Conservation (phyloP, 2,888 invertebrate genomes). For the Apoderus coryli region DNA sequence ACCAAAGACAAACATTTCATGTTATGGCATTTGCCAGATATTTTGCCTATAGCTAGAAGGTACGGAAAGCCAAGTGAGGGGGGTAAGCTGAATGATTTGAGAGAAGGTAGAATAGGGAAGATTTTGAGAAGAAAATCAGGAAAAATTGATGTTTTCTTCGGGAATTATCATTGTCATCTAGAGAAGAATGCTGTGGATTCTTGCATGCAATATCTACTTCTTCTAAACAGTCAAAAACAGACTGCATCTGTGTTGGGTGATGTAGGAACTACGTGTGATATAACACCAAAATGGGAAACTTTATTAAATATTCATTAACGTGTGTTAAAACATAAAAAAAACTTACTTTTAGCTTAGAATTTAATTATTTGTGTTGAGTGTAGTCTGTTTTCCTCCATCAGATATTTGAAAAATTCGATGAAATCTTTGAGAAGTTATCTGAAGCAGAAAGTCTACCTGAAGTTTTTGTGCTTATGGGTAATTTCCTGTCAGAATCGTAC, state of each 20-base stretch:
- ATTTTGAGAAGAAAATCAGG: constrained; percentile 1
- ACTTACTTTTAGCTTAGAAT: background rate
- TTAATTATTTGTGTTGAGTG: constrained; percentile 1
- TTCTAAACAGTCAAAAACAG: background rate
- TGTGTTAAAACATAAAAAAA: background rate
- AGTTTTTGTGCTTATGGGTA: constrained; percentile 87
- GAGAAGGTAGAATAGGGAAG: background rate
- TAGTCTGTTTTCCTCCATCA: constrained; percentile 19
- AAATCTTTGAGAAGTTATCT: constrained; percentile 44
- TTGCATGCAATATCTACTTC: background rate
- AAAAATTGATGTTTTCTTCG: constrained; percentile 1
- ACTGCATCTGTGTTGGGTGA: background rate
- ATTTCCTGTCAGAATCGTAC: constrained; percentile 59
- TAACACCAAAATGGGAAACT: background rate
- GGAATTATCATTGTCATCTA: background rate
- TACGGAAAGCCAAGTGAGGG: background rate
- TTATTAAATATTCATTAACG: background rate
- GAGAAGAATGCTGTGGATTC: background rate
- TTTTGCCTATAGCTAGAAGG: background rate
- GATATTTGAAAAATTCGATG: constrained; percentile 64
- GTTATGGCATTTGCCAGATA: constrained; percentile 1
- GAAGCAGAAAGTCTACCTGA: constrained; percentile 66
- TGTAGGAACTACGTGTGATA: background rate
- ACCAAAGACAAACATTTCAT: background rate
- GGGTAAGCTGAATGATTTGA: background rate